Evolutionary conservation across 92 coral and sea anemone species (phyloP).

Genomic region (Epizoanthus rinbou): DNA sequence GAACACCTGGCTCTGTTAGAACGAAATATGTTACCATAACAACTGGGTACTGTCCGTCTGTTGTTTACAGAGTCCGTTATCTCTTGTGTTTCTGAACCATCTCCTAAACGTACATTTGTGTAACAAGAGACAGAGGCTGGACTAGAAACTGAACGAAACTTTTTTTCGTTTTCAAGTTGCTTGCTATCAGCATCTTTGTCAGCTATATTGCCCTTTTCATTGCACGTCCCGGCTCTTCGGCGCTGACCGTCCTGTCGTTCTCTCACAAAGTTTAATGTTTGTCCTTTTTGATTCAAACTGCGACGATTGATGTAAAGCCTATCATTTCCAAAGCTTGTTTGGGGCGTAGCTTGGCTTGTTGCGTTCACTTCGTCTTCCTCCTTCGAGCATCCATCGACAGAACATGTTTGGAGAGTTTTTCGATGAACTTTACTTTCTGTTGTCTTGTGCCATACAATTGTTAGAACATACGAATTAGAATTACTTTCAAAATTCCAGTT

Average conservation of each 20-base stretch:
- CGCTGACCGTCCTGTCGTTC: not conserved
- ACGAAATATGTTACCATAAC: constrained; percentile 28
- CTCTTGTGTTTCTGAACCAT: not conserved
- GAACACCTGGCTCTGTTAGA: constrained; percentile 56
- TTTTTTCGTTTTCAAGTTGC: not conserved
- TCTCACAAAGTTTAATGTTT: not conserved
- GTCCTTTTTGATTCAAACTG: not conserved
- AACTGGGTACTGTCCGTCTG: not conserved
- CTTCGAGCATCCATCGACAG: not conserved
- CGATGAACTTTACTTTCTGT: not conserved
- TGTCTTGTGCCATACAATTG: constrained; percentile 25
- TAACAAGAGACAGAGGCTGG: not conserved
- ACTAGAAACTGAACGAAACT: not conserved
- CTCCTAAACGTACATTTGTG: not conserved
- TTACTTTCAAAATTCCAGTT: constrained; percentile 19
- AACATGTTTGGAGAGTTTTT: not conserved
- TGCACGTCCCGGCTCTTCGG: not conserved
- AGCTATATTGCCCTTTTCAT: not conserved
- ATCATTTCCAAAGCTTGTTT: not conserved
- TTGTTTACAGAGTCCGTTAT: not conserved
- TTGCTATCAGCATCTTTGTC: not conserved
- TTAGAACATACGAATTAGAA: constrained; percentile 19
- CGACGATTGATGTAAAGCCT: not conserved
- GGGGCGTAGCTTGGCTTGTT: not conserved
- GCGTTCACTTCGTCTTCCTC: not conserved